Evolutionary conservation across 2,113 vertebrate species (phyloP), one percentile per base, ranked within the genome.

Genomic region (Fregetta grallaria): DNA sequence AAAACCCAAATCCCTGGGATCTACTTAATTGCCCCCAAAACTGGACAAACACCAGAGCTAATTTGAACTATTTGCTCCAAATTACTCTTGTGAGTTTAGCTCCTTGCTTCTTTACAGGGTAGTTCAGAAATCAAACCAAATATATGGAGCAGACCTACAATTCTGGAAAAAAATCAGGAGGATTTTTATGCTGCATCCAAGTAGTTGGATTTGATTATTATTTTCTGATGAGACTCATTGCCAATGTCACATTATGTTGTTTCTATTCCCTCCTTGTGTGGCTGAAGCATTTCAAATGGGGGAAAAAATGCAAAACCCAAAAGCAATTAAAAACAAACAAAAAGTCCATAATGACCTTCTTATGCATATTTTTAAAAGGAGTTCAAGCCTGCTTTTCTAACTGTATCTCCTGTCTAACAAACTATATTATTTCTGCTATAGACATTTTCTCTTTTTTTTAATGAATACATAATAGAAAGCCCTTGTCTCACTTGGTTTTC

Each of bases 41-140:
- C 65, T 91, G 92, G 66, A 75, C 62, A 75, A 95, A 65, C 26
- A 91, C 40, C 68, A 89, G 73, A 94, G 42, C 52, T 70, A 86
- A 92, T 88, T 34, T 86, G 81, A 94, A 88, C 17, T 88, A 49
- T 93, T 94, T 90, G 45, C 53, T 91, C 34, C 72, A 92, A 86
- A 84, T 72, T 63, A 42, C 40, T 90, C 53, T 34, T 40, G 42
- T 62, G 75, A 96, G 32, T 88, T 94, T 72, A 79, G 81, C 13
- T 82, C 20, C 29, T 93, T 86, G 19, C 34, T 86, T 90, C 47
- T 22, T 81, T 55, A 45, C 18, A 34, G 47, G 9, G 25, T 49
- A 74, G 53, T 32, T 92, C 63, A 74, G 67, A 76, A 96, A 82
- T 74, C 75, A 88, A 63, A 40, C 17, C 30, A 71, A 65, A 63